These are phyloP conservation scores for Mola mola DNA, from an alignment of 2,113 vertebrate species.

Conservation along the genomic window DNA sequence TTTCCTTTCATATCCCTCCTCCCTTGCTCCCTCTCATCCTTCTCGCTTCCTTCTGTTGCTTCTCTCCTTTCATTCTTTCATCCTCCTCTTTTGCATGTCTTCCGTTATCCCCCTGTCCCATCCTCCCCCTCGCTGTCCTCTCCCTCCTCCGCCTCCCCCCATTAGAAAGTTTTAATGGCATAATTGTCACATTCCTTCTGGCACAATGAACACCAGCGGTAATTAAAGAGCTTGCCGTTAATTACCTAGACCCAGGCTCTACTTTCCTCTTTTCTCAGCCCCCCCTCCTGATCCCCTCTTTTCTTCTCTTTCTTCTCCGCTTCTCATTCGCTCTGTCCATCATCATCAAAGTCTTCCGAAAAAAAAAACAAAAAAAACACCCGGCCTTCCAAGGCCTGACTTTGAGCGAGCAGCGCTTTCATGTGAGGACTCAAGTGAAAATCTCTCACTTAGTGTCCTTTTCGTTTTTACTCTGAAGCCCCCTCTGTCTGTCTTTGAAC, in stretches of 20 bases:
- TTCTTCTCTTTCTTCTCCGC: constrained; percentile 69
- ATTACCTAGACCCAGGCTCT: constrained; percentile 78
- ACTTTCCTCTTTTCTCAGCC: constrained; percentile 68
- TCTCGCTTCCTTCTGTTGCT: constrained; percentile 72
- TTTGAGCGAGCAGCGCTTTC: constrained; percentile 73
- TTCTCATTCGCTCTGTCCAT: constrained; percentile 68
- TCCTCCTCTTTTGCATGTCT: constrained; percentile 80
- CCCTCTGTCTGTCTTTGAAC: constrained; percentile 67
- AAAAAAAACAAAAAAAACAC: constrained; percentile 32
- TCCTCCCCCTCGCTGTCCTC: not conserved
- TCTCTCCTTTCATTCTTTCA: constrained; percentile 76
- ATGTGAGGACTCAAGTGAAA: constrained; percentile 74
- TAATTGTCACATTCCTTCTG: constrained; percentile 84
- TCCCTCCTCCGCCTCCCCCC: constrained; percentile 44
- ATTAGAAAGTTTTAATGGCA: constrained; percentile 81
- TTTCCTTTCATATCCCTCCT: constrained; percentile 71
- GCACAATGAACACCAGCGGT: constrained; percentile 80
- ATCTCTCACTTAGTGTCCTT: constrained; percentile 68
- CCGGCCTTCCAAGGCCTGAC: constrained; percentile 69
- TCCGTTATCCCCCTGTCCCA: constrained; percentile 40
- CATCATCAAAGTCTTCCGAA: constrained; percentile 74
- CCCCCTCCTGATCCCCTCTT: constrained; percentile 49
- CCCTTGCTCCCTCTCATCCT: constrained; percentile 60
- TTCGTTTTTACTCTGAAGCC: constrained; percentile 46
- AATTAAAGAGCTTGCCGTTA: constrained; percentile 83